Evolutionary conservation across 53 echinoderm and acorn worm genomes (phyloP), one percentile per base, ranked within the genome.

Genomic region (Actinopyga echinites): DNA sequence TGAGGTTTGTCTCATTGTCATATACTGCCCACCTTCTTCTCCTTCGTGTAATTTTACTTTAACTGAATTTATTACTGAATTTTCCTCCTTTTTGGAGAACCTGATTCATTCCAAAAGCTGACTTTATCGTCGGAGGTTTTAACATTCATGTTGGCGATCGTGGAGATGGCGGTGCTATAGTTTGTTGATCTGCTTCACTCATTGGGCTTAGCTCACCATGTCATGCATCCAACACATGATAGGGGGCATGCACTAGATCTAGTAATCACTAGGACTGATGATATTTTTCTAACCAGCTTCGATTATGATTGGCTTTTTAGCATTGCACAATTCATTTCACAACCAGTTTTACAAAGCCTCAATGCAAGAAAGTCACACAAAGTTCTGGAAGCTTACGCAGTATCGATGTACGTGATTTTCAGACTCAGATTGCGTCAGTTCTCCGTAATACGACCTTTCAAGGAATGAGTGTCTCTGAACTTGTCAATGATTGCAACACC

Each of bases 301-400:
- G 35, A 67, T 15, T 33, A 35, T 34, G 68, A 67, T 34, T 67
- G 68, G 34, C 35, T 67, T 30, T 67, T 34, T 30, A 67, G 30
- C 68, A 67, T 19, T 67, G 68, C 68, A 8, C 68, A 21, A 32
- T 67, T 67, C 68, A 67, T 34, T 32, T 67, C 34, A 67, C 68
- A 11, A 67, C 1, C 28, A 67, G 31, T 67, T 32, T 67, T 28
- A 67, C 68, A 3, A 67, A 67, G 68, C 37, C 34, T n/a, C n/a
- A n/a, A n/a, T n/a, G n/a, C n/a, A n/a, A n/a, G n/a, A n/a, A n/a
- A n/a, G n/a, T n/a, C n/a, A n/a, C n/a, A n/a, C n/a, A n/a, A n/a
- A n/a, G n/a, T n/a, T n/a, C n/a, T n/a, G n/a, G n/a, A n/a, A n/a
- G n/a, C n/a, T n/a, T n/a, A n/a, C n/a, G n/a, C n/a, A n/a, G n/a